Evolutionary conservation across 2,113 vertebrate species (phyloP).

Genomic region (Dolichotis patagonum): DNA sequence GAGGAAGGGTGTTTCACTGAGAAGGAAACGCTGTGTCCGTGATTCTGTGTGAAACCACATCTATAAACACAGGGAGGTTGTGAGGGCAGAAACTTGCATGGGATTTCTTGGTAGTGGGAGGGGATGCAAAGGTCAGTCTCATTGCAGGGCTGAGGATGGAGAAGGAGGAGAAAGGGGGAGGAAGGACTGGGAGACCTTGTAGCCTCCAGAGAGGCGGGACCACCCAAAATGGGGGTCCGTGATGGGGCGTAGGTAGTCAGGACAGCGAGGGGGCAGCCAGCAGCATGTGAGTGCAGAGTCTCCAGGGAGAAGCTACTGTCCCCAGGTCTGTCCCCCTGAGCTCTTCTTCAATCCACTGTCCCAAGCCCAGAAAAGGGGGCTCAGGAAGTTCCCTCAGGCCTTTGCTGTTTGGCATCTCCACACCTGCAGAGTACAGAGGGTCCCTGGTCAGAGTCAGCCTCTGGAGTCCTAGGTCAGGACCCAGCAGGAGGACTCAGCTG

Average conservation of each 20-base stretch:
- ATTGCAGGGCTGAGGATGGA: neutral
- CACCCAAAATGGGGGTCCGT: neutral
- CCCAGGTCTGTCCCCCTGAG: neutral
- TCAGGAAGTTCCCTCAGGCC: neutral
- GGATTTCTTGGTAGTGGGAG: neutral
- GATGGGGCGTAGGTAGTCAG: neutral
- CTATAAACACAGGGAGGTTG: neutral
- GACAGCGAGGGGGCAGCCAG: neutral
- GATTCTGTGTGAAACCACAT: no score
- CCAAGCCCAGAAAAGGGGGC: rapidly evolving
- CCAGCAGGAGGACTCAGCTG: neutral
- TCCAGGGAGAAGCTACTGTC: neutral
- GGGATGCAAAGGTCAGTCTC: neutral
- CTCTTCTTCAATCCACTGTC: neutral
- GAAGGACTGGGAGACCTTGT: neutral
- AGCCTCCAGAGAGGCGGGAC: neutral
- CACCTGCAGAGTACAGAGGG: neutral
- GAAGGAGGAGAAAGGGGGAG: neutral
- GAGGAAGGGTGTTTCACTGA: neutral
- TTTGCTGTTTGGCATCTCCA: neutral
- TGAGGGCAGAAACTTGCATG: neutral
- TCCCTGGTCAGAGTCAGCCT: neutral
- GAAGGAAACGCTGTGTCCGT: no score
- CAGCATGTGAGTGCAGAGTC: neutral
- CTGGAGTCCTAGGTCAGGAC: neutral